These are phyloP conservation scores for Matsumyia berberina DNA, from an alignment of 2,888 invertebrate genomes.

Conservation along the genomic window DNA sequence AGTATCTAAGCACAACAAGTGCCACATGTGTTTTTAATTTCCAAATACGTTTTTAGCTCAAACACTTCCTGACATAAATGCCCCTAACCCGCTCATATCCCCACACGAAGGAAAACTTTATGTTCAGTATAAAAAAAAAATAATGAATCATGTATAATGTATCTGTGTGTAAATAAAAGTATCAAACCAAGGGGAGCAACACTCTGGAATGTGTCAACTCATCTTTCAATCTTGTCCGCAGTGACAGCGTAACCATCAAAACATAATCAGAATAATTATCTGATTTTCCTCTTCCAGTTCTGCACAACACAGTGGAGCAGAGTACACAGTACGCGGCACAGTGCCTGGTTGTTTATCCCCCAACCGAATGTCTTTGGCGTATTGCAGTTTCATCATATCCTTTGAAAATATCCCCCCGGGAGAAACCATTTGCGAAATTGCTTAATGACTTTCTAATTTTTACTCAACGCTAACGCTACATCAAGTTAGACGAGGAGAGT, in stretches of 20 bases:
- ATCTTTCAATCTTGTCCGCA: conserved; percentile 51
- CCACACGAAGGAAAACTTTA: neutral
- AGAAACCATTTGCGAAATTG: conserved; percentile 78
- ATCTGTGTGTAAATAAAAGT: neutral
- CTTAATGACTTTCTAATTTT: conserved; percentile 78
- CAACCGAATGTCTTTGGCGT: conserved; percentile 33
- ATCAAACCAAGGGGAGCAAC: neutral
- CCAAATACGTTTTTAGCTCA: too few relatives aligned
- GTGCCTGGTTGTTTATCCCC: conserved; percentile 2
- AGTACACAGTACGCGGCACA: neutral
- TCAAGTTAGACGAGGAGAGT: conserved; percentile 61
- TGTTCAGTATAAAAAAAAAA: neutral
- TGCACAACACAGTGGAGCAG: neutral
- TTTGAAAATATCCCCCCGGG: conserved; percentile 34
- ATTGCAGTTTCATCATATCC: conserved; percentile 62
- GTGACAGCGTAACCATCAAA: conserved; percentile 63
- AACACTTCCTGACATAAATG: too few relatives aligned
- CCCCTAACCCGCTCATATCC: neutral
- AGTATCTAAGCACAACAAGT: too few relatives aligned
- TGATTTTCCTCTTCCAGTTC: conserved; percentile 53
- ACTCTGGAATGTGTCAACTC: conserved; percentile 51
- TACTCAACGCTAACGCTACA: conserved; percentile 60
- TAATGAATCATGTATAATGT: neutral
- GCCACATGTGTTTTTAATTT: too few relatives aligned
- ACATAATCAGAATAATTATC: conserved; percentile 73